Evolutionary conservation across 2,797 vertebrate genomes (phyloP).

Genomic region (Sphenodon punctatus): DNA sequence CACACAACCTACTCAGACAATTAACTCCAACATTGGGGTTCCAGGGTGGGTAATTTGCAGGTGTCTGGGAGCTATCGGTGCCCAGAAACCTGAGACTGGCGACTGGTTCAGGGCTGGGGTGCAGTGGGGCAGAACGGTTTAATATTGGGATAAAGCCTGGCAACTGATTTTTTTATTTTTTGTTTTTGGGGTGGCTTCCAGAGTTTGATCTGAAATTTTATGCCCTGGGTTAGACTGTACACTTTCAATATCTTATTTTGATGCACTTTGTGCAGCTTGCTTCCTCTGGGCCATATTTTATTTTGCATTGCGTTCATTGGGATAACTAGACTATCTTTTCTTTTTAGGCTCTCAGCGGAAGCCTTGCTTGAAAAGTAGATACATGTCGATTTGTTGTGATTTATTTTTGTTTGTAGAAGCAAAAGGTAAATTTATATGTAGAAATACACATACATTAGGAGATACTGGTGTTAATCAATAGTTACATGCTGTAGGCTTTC

Average conservation of each 20-base stretch:
- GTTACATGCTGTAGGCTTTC: not conserved
- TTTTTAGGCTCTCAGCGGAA: not conserved
- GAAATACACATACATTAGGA: not conserved
- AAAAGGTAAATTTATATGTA: not conserved
- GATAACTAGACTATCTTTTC: not conserved
- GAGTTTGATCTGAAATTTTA: no score
- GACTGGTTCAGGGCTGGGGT: no score
- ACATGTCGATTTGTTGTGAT: not conserved
- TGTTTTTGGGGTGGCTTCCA: no score
- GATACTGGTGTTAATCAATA: not conserved
- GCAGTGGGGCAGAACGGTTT: no score
- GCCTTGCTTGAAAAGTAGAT: not conserved
- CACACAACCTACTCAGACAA: not conserved
- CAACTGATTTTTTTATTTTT: no score
- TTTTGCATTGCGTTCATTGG: not conserved
- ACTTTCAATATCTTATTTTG: not conserved
- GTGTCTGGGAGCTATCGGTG: no score
- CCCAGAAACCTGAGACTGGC: no score
- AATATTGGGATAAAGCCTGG: no score
- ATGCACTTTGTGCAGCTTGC: not conserved
- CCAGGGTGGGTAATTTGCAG: no score
- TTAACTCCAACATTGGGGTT: rapidly evolving
- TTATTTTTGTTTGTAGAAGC: not conserved
- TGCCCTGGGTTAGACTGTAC: no score
- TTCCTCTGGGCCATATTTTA: not conserved